phyloP scores from a whole-genome alignment of 2,113 vertebrate species.

The Muntiacus reevesi region DNA sequence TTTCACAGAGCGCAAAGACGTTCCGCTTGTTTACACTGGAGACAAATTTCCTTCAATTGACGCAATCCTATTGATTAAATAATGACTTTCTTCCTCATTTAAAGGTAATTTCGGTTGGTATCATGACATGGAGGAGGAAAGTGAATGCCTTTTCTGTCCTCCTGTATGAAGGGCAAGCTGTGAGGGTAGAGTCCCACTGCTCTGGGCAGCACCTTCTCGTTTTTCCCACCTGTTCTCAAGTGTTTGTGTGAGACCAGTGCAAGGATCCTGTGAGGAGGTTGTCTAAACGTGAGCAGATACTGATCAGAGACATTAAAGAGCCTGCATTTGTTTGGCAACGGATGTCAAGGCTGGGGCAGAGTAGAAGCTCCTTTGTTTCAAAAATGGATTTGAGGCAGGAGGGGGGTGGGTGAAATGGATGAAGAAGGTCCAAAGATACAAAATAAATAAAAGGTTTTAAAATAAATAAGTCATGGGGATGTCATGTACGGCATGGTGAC shows the following conservation, averaged over 20 bases:
- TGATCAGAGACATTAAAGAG: constrained; percentile 55
- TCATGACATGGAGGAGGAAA: constrained; percentile 76
- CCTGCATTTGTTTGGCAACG: constrained; percentile 21
- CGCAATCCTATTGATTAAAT: constrained; percentile 93
- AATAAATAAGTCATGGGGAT: neutral
- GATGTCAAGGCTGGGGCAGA: constrained; percentile 1
- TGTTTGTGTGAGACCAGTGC: neutral
- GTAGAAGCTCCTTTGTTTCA: constrained; percentile 24
- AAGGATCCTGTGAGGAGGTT: neutral
- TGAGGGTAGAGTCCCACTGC: constrained; percentile 41
- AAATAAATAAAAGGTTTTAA: neutral
- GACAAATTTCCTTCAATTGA: constrained; percentile 90
- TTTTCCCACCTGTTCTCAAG: constrained; percentile 64
- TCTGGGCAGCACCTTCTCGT: constrained; percentile 48
- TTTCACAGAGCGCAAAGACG: constrained; percentile 82
- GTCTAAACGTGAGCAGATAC: constrained; percentile 32
- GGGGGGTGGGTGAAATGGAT: neutral
- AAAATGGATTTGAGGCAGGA: neutral
- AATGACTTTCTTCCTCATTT: constrained; percentile 90
- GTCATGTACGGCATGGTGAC: neutral
- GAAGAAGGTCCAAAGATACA: neutral
- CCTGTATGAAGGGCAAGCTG: constrained; percentile 69
- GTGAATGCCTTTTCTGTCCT: constrained; percentile 76
- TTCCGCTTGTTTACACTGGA: constrained; percentile 88
- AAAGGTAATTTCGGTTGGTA: constrained; percentile 84